Conservation (phyloP, 2,113 vertebrate genomes). For the Myotis davidii region DNA sequence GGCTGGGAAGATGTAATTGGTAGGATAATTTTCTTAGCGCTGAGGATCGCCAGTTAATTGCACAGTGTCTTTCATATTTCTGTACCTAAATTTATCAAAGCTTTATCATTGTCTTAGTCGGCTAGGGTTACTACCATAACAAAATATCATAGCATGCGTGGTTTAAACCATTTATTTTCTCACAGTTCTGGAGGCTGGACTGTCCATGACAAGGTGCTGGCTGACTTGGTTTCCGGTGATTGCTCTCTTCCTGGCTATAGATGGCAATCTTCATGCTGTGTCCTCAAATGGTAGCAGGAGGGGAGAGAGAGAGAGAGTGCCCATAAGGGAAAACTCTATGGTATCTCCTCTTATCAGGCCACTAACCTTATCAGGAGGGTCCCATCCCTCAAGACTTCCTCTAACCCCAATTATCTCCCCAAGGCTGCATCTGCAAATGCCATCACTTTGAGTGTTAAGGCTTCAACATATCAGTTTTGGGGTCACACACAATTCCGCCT, state of each 20-base stretch:
- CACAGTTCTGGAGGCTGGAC: not conserved
- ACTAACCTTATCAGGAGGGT: not conserved
- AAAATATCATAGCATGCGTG: not conserved
- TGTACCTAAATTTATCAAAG: not conserved
- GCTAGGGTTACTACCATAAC: not conserved
- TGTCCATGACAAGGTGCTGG: not conserved
- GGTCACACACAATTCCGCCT: not conserved
- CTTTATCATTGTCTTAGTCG: not conserved
- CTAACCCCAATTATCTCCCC: not conserved
- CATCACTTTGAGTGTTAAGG: no score
- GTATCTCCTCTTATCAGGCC: not conserved
- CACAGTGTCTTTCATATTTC: not conserved
- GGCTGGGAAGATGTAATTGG: not conserved
- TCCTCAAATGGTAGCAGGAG: not conserved
- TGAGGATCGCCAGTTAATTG: not conserved
- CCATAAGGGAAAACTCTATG: not conserved
- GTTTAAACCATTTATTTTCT: not conserved
- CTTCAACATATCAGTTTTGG: not conserved
- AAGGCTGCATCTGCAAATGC: not conserved
- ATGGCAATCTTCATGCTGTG: not conserved
- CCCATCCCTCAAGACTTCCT: not conserved
- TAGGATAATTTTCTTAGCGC: not conserved
- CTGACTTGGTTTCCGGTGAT: not conserved
- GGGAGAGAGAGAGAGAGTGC: no score
- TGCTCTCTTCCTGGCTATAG: not conserved